phyloP scores from a whole-genome alignment of 2,797 vertebrate species.

The Gymnothorax javanicus region DNA sequence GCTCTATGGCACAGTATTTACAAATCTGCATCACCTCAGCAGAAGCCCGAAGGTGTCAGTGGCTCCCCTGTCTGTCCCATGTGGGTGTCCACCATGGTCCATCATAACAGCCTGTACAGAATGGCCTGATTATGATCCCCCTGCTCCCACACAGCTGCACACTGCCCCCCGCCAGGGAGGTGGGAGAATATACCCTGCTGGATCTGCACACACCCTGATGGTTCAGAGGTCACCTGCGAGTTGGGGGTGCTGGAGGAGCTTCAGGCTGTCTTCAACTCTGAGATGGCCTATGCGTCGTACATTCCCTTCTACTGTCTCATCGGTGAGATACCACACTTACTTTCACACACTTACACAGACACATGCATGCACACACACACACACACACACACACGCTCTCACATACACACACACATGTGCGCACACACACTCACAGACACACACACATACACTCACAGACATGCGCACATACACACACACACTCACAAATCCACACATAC shows the following conservation, averaged over 20 bases:
- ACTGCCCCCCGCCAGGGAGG: constrained; percentile 65
- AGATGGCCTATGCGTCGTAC: constrained; percentile 95
- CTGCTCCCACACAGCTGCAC: constrained; percentile 59
- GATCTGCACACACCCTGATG: constrained; percentile 74
- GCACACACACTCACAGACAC: not conserved
- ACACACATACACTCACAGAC: too few relatives aligned
- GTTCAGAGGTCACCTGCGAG: constrained; percentile 74
- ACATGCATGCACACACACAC: too few relatives aligned
- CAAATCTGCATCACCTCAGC: too few relatives aligned
- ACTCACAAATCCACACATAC: too few relatives aligned
- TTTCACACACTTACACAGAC: not conserved
- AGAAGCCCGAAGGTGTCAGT: too few relatives aligned
- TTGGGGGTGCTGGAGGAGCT: constrained; percentile 82
- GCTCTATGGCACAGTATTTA: too few relatives aligned
- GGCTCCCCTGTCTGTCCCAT: too few relatives aligned
- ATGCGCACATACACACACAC: not conserved
- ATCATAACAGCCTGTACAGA: too few relatives aligned
- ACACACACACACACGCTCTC: not conserved
- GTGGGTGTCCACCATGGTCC: too few relatives aligned
- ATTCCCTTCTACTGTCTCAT: constrained; percentile 94
- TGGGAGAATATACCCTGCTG: constrained; percentile 76
- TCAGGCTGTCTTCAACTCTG: constrained; percentile 89
- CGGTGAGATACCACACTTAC: constrained; percentile 68
- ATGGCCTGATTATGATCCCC: not conserved
- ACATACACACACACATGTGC: too few relatives aligned